phyloP scores from a whole-genome alignment of 1,140 invertebrate genomes.

The Bombus confusus region DNA sequence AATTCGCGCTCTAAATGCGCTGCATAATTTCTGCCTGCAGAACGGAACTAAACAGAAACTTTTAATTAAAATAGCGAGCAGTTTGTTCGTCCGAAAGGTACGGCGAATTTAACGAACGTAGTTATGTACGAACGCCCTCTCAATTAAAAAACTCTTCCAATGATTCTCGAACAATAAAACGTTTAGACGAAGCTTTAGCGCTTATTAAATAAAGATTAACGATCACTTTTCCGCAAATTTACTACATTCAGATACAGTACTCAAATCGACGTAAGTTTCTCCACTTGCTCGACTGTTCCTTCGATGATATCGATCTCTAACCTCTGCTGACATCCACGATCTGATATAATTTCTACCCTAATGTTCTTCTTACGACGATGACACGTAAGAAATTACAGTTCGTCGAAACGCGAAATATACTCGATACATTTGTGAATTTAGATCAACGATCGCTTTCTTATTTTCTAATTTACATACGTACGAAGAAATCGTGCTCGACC shows the following conservation, averaged over 20 bases:
- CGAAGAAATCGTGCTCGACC: no score
- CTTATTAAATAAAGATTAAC: background rate
- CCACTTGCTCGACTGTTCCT: no score
- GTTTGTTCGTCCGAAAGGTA: constrained; percentile 21
- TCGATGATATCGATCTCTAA: no score
- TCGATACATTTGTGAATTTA: no score
- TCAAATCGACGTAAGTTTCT: no score
- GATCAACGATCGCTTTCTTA: no score
- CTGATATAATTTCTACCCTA: no score
- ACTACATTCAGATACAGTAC: background rate
- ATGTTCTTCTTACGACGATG: no score
- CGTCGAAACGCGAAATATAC: no score
- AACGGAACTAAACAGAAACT: constrained; percentile 38
- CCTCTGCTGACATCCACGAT: no score
- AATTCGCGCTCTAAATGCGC: constrained; percentile 55
- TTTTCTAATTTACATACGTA: no score
- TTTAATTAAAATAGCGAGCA: constrained; percentile 51
- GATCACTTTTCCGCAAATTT: background rate
- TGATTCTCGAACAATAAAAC: background rate
- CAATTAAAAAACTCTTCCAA: background rate
- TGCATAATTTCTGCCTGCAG: constrained; percentile 33
- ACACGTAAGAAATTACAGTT: no score
- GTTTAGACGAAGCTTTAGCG: background rate
- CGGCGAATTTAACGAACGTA: constrained; percentile 42
- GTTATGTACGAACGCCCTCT: constrained; percentile 28